Evolutionary conservation across 2,797 vertebrate genomes (phyloP).

Genomic region (Sebastes trivittatus): DNA sequence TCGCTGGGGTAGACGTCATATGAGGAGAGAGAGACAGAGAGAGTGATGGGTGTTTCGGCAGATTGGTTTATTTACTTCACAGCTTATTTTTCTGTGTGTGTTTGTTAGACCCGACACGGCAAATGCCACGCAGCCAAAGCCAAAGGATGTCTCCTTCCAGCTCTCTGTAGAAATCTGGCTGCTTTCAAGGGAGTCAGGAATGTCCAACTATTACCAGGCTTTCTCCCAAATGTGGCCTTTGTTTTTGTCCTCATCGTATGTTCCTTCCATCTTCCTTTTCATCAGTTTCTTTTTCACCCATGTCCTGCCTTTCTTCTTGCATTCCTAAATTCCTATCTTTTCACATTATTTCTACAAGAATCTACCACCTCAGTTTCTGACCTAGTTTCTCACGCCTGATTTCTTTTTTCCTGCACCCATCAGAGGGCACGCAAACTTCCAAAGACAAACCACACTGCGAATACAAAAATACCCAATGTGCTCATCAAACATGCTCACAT

Average conservation of each 20-base stretch:
- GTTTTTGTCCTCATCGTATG: constrained; percentile 1
- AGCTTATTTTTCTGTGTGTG: constrained; percentile 37
- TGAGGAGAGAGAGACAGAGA: background rate
- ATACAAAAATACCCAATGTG: constrained; percentile 39
- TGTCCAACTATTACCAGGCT: constrained; percentile 6
- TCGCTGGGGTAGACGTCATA: background rate
- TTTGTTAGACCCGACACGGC: constrained; percentile 37
- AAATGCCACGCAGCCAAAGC: constrained; percentile 35
- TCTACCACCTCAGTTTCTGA: constrained; percentile 18
- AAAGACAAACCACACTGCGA: constrained; percentile 32
- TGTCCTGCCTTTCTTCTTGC: background rate
- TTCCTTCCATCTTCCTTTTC: background rate
- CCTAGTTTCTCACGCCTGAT: constrained; percentile 47
- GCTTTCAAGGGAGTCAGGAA: constrained; percentile 14
- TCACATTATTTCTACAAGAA: constrained; percentile 4
- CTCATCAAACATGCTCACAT: constrained; percentile 25
- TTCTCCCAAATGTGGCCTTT: constrained; percentile 26
- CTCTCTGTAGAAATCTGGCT: constrained; percentile 16
- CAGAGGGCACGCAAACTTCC: constrained; percentile 28
- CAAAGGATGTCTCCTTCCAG: constrained; percentile 31
- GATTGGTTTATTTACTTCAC: constrained; percentile 65
- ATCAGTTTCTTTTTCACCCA: background rate
- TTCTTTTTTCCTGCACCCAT: constrained; percentile 20
- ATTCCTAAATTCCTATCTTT: background rate
- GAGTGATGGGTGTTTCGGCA: constrained; percentile 34